Conservation (phyloP, 1,140 invertebrate genomes). For the Sinella curviseta region DNA sequence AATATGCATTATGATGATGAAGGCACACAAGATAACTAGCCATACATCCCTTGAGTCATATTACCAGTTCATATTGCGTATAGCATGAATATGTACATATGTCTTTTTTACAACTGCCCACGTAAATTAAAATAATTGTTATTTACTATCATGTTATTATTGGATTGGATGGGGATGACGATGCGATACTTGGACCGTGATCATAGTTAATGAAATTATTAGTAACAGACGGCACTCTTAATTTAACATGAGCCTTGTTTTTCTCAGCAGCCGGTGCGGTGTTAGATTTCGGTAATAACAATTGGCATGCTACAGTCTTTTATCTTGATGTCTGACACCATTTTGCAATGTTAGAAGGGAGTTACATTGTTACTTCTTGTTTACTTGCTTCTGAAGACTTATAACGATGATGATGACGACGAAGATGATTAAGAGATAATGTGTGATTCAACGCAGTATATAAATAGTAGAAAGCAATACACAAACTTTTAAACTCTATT, state of each 20-base stretch:
- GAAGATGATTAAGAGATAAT: too few relatives aligned
- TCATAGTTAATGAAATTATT: background rate
- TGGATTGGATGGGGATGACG: background rate
- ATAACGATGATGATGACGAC: too few relatives aligned
- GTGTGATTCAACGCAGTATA: too few relatives aligned
- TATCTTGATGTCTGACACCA: constrained; percentile 13
- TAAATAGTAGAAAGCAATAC: too few relatives aligned
- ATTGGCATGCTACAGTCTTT: background rate
- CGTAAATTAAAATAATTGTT: background rate
- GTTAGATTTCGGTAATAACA: constrained; percentile 7
- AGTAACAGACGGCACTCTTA: background rate
- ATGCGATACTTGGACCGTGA: background rate
- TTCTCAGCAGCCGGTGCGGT: constrained; percentile 11
- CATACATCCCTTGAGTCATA: too few relatives aligned
- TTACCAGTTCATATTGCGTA: background rate
- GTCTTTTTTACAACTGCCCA: background rate
- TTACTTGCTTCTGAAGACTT: too few relatives aligned
- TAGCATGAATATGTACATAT: background rate
- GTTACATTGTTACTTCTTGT: background rate
- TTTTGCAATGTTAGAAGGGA: constrained; percentile 17
- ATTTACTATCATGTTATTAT: background rate
- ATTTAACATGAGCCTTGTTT: background rate
- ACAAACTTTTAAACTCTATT: too few relatives aligned
- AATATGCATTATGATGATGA: background rate
- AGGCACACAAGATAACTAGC: too few relatives aligned